Base-by-base conservation (phyloP, 1,140 invertebrate genomes). In the Drosophila nigromelanica region DNA sequence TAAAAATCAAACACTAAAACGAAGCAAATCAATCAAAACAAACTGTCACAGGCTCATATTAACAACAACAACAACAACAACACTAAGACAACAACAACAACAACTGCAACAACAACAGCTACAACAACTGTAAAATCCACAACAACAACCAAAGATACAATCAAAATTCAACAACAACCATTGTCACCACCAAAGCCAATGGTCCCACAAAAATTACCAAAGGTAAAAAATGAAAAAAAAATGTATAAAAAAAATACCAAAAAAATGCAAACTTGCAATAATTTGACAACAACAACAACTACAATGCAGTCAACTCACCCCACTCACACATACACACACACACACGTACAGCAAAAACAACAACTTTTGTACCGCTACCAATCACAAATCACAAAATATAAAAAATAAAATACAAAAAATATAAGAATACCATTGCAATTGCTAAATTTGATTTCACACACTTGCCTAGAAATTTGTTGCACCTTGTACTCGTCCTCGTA, bases 101-200 rank as follows among this genome's bases (percentile, higher is more conserved):
- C 73, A 52, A 75, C 58, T 50, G 54, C 70, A 64, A 71, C 76
- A 61, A 59, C 72, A 43, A 40, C 52, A 60, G 68, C 63, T 63
- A 69, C 55, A 66, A 56, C 67, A 62, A 50, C 75, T 69, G 59
- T 72, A 70, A 69, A 79, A 67, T 68, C 70, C 42, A 73, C 68
- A 78, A 66, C 62, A 67, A 75, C 66, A 76, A 76, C 68, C 52
- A 78, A 71, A 72, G 63, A 78, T 70, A 76, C 76, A 45, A 89
- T 83, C 75, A 90, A 91, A 91, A 85, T 91, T 78, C 90, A 91
- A 80, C 80, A 85, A 80, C 90, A 91, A 85, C 91, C 91, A 91
- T 80, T 92, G 75, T 92, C 91, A 80, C 91, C 91, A 80, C 91
- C 91, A 54, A 92, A 91, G 87, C 91, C 91, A 76, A 77, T 91